A percentile compares a stretch with the other conserved stretches of the same genome.
Conservation (phyloP, 2,888 invertebrate species). For the Platynereis dumerilii region DNA sequence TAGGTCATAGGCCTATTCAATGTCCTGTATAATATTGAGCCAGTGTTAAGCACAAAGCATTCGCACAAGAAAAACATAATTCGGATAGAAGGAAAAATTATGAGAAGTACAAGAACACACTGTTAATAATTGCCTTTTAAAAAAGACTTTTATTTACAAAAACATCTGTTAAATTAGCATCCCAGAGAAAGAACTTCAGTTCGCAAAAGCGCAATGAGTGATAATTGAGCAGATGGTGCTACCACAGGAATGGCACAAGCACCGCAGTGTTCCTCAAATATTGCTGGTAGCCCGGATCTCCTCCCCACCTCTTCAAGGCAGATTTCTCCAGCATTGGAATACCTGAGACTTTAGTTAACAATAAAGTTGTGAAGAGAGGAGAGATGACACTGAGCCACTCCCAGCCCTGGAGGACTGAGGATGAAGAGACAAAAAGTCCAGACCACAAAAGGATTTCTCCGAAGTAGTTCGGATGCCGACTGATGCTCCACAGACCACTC, state of each 20-base stretch:
- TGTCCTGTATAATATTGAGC: too few relatives aligned
- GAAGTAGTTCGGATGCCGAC: conserved; percentile 60
- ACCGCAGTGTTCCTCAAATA: conserved; percentile 60
- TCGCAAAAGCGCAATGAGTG: too few relatives aligned
- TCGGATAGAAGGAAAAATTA: too few relatives aligned
- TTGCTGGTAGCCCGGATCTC: conserved; percentile 50
- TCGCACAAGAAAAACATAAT: too few relatives aligned
- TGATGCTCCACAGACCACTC: conserved; percentile 55
- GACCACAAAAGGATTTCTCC: conserved; percentile 61
- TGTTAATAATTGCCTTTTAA: too few relatives aligned
- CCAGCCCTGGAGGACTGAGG: conserved; percentile 43
- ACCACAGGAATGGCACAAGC: conserved; percentile 60
- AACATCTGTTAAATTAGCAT: too few relatives aligned
- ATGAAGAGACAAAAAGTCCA: conserved; percentile 52
- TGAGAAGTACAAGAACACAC: too few relatives aligned
- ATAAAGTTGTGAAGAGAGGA: conserved; percentile 56
- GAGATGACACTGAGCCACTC: conserved; percentile 52
- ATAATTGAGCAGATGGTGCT: too few relatives aligned
- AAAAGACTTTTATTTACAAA: too few relatives aligned
- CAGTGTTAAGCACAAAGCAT: too few relatives aligned
- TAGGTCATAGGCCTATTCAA: too few relatives aligned
- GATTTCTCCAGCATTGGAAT: conserved; percentile 59
- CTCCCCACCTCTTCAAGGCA: conserved; percentile 58
- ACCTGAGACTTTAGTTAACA: conserved; percentile 61
- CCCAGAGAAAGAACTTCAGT: too few relatives aligned